Evolutionary conservation across 1,140 invertebrate species (phyloP), one percentile per base, ranked within the genome.

Genomic region (Tachypleus tridentatus): DNA sequence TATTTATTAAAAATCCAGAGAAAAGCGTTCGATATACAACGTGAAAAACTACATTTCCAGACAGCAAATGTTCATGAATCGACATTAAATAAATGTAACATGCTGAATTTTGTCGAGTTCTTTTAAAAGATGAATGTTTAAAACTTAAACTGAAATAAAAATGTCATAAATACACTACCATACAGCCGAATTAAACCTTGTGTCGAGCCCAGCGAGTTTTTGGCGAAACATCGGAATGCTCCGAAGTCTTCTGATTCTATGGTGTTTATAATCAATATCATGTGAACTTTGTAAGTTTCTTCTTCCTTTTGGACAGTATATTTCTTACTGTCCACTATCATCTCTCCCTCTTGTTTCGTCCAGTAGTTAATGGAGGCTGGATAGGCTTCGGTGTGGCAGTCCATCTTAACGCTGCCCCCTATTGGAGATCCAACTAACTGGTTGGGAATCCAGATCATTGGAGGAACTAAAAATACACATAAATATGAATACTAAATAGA

Each of bases 161-260:
- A 29, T 29, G 29, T 29, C 29, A 29, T 29, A 29, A 29, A 29
- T 29, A 29, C 29, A 29, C 0, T 82, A 93, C 91, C 88, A 76
- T 93, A 94, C 57, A 94, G 79, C 72, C 88, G 83, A 73, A 96
- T 94, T 52, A 86, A 87, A 57, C 91, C 91, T 75, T 94, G 91
- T 5, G 91, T 94, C 75, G 93, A 89, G 65, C 93, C 93, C 3
- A 95, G 80, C 3, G 89, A 89, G 79, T 96, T 97, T 72, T 92
- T 91, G 4, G 92, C 90, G 58, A 92, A 86, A 73, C 93, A 97
- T 72, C 87, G 80, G 78, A 94, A 95, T 0, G 84, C 85, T 48
- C 92, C 93, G 57, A 88, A 84, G 76, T 98, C 93, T 10, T 83
- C 53, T 0, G 60, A 49, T 9, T 58, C 57, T 4, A 73, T 9